These are phyloP conservation scores for Chondrosia reniformis DNA, from an alignment of 37 sponge, comb jelly and placozoan genomes.

Conservation along the genomic window DNA sequence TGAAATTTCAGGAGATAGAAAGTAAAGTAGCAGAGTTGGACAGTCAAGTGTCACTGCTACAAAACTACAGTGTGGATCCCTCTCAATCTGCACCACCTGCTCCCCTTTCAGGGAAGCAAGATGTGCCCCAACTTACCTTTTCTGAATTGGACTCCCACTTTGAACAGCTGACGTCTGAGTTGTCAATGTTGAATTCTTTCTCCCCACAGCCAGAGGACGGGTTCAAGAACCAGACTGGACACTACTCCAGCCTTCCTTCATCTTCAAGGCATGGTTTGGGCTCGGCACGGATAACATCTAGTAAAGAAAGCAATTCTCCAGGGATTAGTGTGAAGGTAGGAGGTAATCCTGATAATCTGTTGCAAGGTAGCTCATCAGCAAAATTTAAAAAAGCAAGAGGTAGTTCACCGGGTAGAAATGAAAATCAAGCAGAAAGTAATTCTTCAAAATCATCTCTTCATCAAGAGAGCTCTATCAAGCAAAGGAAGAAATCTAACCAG, in stretches of 20 bases:
- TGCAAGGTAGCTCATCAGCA: too few relatives aligned
- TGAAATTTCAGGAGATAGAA: neutral
- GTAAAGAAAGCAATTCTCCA: too few relatives aligned
- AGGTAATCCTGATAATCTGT: too few relatives aligned
- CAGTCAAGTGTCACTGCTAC: neutral
- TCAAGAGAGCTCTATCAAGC: neutral
- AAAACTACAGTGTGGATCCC: neutral
- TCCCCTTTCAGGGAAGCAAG: neutral
- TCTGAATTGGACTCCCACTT: neutral
- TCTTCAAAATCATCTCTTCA: neutral
- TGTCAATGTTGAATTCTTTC: neutral
- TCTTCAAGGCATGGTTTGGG: neutral
- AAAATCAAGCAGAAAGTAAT: too few relatives aligned
- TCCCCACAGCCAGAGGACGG: neutral
- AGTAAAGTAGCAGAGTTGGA: neutral
- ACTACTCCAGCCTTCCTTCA: neutral
- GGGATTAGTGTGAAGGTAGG: too few relatives aligned
- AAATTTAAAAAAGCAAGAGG: too few relatives aligned
- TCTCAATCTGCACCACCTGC: neutral
- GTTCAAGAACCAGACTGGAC: neutral
- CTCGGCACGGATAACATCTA: too few relatives aligned
- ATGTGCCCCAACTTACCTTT: neutral
- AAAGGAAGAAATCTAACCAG: neutral
- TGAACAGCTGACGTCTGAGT: slow-evolving; percentile 10
- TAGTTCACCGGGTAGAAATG: too few relatives aligned